These are phyloP conservation scores for Gouania willdenowi DNA, from an alignment of 2,797 vertebrate genomes.

Conservation along the genomic window DNA sequence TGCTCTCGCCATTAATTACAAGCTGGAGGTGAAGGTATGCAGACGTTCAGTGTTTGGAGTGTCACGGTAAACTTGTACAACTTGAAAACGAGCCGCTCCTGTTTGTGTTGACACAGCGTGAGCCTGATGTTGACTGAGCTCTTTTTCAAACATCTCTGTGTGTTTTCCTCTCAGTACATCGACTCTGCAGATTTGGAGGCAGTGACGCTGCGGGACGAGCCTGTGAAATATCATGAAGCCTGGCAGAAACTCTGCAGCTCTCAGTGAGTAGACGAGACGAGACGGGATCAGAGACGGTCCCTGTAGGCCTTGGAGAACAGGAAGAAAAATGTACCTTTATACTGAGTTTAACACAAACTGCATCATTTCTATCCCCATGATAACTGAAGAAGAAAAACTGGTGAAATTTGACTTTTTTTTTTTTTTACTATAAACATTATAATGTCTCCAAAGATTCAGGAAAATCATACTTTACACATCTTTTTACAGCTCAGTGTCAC, in stretches of 20 bases:
- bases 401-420: no score
- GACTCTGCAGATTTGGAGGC: constrained; percentile 90
- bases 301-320: no score
- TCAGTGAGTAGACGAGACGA: constrained; percentile 78
- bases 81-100: no score
- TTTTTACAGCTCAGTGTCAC: no score
- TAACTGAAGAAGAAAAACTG: neutral
- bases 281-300: no score
- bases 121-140: no score
- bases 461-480: no score
- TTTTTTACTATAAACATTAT: no score
- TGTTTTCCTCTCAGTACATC: constrained; percentile 78
- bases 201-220: constrained; percentile 81
- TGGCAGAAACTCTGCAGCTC: constrained; percentile 96
- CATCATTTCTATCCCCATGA: no score
- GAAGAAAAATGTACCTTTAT: neutral
- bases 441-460: no score
- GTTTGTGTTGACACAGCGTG: no score
- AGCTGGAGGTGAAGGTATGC: constrained; percentile 89
- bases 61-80: no score
- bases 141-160: neutral
- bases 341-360: neutral
- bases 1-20: constrained; percentile 92
- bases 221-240: constrained; percentile 91
- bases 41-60: neutral